Conservation (phyloP, 2,797 vertebrate genomes). For the Galago senegalensis region DNA sequence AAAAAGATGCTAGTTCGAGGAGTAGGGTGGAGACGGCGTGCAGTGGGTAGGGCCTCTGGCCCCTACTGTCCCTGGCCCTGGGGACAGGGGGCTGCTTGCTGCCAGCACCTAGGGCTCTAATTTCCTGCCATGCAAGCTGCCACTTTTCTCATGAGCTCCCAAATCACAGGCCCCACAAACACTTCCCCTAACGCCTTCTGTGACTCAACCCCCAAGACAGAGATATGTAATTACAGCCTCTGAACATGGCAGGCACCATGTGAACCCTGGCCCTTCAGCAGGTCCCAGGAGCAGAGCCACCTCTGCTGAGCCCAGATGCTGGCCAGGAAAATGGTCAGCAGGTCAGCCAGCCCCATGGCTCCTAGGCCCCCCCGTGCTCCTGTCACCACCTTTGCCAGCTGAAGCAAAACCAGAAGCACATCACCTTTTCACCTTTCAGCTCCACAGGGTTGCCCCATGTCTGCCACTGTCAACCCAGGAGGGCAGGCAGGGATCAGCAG, state of each 20-base stretch:
- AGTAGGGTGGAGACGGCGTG: background rate
- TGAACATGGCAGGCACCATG: rapidly evolving
- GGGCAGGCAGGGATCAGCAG: background rate
- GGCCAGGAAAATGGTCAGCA: background rate
- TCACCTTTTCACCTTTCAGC: too few relatives aligned
- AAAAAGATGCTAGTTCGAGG: too few relatives aligned
- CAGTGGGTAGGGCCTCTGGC: background rate
- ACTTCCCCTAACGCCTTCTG: background rate
- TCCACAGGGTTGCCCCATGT: background rate
- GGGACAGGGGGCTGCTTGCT: rapidly evolving
- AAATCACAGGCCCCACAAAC: slow-evolving; percentile 55
- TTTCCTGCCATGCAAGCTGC: background rate
- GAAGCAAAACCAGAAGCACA: rapidly evolving
- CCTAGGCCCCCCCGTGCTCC: too few relatives aligned
- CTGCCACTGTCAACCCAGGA: background rate
- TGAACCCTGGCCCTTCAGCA: background rate
- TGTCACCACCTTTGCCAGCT: rapidly evolving
- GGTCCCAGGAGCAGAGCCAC: background rate
- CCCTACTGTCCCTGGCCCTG: too few relatives aligned
- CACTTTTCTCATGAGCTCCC: slow-evolving; percentile 53
- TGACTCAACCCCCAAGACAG: background rate
- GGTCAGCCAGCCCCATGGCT: background rate
- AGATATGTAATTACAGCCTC: background rate
- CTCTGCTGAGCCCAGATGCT: background rate
- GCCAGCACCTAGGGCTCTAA: background rate